Conservation (phyloP, 2,797 vertebrate genomes). For the Esox masquinongy region DNA sequence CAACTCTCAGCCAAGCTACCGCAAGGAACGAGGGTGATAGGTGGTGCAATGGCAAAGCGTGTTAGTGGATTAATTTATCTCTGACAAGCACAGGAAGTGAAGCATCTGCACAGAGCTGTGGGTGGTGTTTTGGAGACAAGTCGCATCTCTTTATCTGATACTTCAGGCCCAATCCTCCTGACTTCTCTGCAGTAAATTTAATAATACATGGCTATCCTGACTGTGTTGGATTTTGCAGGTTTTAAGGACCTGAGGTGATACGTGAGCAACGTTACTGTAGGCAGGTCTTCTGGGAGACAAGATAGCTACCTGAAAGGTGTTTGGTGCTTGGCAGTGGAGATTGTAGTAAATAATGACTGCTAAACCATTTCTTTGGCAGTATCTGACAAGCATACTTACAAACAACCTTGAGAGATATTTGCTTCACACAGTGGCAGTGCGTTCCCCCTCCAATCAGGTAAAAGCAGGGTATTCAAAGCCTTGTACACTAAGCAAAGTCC, state of each 20-base stretch:
- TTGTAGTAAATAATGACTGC: conserved; percentile 19
- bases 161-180: conserved; percentile 20
- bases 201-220: conserved; percentile 48
- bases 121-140: neutral
- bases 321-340: conserved; percentile 9
- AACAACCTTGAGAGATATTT: neutral
- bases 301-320: neutral
- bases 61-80: conserved; percentile 14
- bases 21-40: conserved; percentile 1
- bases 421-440: neutral
- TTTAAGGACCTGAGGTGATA: neutral
- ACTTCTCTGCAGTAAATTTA: conserved; percentile 42
- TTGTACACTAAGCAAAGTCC: neutral
- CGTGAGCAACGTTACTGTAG: conserved; percentile 17
- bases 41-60: conserved; percentile 2
- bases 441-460: neutral
- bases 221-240: conserved; percentile 10
- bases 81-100: neutral
- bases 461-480: conserved; percentile 2
- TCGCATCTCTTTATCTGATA: conserved; percentile 10
- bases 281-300: conserved; percentile 4
- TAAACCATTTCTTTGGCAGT: conserved; percentile 19
- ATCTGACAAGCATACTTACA: neutral
- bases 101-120: neutral
- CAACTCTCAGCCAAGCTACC: neutral